Evolutionary conservation across 2,797 vertebrate species (phyloP).

Genomic region (Phalloptychus januarius): DNA sequence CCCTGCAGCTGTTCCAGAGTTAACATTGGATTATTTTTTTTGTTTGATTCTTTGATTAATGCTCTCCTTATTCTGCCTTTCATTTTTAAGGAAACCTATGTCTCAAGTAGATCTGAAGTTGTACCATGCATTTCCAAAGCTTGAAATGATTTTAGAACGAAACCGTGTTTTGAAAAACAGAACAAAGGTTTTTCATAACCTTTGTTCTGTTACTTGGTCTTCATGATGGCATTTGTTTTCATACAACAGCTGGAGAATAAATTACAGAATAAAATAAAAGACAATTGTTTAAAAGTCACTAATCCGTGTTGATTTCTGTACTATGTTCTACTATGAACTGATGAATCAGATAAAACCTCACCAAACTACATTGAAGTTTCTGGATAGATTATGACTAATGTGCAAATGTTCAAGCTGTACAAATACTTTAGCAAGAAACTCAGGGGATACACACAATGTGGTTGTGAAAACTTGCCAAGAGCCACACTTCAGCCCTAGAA

Average conservation of each 20-base stretch:
- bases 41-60: background rate
- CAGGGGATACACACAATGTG: constrained; percentile 5
- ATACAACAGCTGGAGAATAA: background rate
- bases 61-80: background rate
- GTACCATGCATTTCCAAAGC: background rate
- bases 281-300: background rate
- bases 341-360: background rate
- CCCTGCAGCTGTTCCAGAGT: background rate
- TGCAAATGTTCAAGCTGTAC: background rate
- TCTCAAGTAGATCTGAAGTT: background rate
- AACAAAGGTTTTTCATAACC: no score
- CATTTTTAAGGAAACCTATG: background rate
- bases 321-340: background rate
- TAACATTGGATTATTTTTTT: background rate
- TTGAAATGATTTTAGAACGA: background rate
- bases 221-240: background rate
- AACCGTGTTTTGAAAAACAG: no score
- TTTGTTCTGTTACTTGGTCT: background rate
- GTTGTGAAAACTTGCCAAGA: constrained; percentile 43
- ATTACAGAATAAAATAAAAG: background rate
- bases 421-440: background rate
- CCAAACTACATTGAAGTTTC: background rate
- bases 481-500: constrained; percentile 14
- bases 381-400: background rate
- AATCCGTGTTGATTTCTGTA: background rate